Evolutionary conservation across 2,797 vertebrate species (phyloP).

Genomic region (Epinephelus awoara): DNA sequence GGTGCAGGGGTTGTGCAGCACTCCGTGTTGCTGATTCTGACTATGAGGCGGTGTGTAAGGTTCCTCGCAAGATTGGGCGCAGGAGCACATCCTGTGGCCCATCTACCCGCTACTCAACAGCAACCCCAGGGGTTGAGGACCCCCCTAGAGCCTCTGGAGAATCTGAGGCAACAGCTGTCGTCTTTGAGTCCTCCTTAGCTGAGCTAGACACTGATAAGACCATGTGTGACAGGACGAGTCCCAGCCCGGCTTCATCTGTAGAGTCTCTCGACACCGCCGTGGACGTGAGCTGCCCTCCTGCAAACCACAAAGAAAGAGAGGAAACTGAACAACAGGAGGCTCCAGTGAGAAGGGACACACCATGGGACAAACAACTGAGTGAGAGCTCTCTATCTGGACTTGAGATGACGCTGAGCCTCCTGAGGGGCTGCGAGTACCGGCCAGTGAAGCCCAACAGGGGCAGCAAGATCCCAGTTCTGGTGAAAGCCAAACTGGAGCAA

Average conservation of each 20-base stretch:
- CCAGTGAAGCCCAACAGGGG: constrained; percentile 88
- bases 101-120: constrained; percentile 84
- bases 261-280: constrained; percentile 89
- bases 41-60: constrained; percentile 95
- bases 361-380: constrained; percentile 28
- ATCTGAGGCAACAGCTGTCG: constrained; percentile 58
- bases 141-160: constrained; percentile 2
- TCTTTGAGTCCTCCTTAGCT: constrained; percentile 51
- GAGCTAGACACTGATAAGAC: constrained; percentile 63
- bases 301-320: constrained; percentile 64
- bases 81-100: constrained; percentile 89
- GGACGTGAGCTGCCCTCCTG: constrained; percentile 70
- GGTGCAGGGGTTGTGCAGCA: constrained; percentile 89
- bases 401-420: constrained; percentile 86
- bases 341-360: constrained; percentile 47
- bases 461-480: constrained; percentile 91
- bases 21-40: constrained; percentile 93
- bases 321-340: constrained; percentile 77
- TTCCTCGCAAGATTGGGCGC: constrained; percentile 90
- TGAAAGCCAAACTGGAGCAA: constrained; percentile 78
- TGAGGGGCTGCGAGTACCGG: constrained; percentile 88
- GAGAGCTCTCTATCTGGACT: constrained; percentile 60
- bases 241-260: constrained; percentile 87
- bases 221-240: constrained; percentile 79
- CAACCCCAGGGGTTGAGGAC: constrained; percentile 78